These are phyloP conservation scores for Casuarius casuarius DNA, from an alignment of 2,113 vertebrate species.

Conservation along the genomic window DNA sequence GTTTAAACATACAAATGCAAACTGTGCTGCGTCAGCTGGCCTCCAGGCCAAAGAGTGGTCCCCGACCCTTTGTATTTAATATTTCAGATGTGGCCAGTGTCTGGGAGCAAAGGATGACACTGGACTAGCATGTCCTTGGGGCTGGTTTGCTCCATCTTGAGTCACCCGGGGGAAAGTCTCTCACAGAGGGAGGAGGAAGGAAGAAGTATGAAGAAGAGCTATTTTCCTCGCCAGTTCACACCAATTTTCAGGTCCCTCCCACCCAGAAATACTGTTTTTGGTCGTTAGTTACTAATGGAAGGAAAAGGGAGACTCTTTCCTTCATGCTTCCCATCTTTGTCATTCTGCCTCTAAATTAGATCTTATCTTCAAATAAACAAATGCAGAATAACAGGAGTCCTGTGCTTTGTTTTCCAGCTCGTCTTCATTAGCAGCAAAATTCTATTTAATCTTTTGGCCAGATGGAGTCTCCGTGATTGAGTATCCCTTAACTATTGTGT, in stretches of 20 bases:
- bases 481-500: background rate
- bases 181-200: background rate
- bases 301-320: background rate
- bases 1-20: background rate
- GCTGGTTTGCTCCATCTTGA: background rate
- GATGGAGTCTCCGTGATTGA: slow-evolving; percentile 17
- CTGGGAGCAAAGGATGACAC: background rate
- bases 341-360: background rate
- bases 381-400: background rate
- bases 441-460: slow-evolving; percentile 48
- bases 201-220: background rate
- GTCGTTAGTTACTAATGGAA: background rate
- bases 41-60: background rate
- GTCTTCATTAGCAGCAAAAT: slow-evolving; percentile 47
- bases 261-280: background rate
- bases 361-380: slow-evolving; percentile 45
- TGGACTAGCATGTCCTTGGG: background rate
- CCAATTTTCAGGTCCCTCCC: background rate
- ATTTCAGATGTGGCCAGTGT: background rate
- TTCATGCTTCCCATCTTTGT: background rate
- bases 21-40: background rate
- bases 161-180: background rate
- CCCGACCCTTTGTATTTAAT: background rate
- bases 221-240: background rate
- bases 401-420: slow-evolving; percentile 18